Evolutionary conservation across 2,113 vertebrate species (phyloP).

Genomic region (Panurus biarmicus): DNA sequence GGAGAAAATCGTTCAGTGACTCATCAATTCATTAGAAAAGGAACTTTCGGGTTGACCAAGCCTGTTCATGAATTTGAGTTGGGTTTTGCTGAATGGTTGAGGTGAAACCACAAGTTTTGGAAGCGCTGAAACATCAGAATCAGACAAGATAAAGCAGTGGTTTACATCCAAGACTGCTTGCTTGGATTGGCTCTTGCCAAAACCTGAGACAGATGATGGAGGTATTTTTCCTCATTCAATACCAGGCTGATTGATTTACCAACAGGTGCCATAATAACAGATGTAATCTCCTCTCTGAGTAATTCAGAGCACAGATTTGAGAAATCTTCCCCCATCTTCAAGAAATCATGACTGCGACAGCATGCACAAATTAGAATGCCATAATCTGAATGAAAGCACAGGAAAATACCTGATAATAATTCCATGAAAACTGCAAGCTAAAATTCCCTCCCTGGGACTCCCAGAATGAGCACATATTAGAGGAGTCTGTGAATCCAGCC

Average conservation of each 20-base stretch:
- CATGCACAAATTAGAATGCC: background rate
- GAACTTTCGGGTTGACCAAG: background rate
- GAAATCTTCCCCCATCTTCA: background rate
- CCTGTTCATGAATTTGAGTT: background rate
- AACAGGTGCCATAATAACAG: background rate
- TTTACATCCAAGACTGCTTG: background rate
- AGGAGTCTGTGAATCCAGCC: background rate
- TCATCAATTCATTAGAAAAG: slow-evolving; percentile 26
- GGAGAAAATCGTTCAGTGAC: background rate
- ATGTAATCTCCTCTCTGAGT: background rate
- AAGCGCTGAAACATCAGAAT: background rate
- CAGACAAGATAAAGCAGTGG: background rate
- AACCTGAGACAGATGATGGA: background rate
- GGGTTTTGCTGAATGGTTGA: background rate
- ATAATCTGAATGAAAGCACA: background rate
- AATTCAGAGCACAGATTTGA: background rate
- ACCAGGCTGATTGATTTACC: background rate
- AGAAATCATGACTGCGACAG: background rate
- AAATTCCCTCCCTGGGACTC: background rate
- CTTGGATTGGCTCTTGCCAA: background rate
- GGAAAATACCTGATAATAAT: background rate
- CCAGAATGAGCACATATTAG: background rate
- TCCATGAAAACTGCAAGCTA: background rate
- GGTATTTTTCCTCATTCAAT: background rate
- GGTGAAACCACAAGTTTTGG: background rate